Evolutionary conservation across 1,140 invertebrate species (phyloP).

Genomic region (Gonatopus flavifemur): DNA sequence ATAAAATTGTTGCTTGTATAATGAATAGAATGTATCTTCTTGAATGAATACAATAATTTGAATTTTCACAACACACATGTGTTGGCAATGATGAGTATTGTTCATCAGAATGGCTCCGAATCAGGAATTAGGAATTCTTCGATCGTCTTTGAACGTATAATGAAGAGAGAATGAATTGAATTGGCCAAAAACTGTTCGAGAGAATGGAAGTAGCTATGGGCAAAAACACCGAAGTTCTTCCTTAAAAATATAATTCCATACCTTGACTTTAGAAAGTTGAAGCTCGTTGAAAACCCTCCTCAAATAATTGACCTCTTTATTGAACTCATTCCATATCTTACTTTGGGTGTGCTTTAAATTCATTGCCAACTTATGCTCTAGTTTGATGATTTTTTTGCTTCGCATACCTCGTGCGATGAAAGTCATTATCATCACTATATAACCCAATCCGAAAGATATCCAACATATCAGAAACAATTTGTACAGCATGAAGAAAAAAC

Average conservation of each 20-base stretch:
- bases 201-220: no score
- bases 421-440: constrained; percentile 87
- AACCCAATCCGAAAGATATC: constrained; percentile 89
- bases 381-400: constrained; percentile 71
- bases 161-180: no score
- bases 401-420: constrained; percentile 77
- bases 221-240: not conserved
- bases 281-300: constrained; percentile 76
- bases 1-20: no score
- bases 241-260: constrained; percentile 40
- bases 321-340: constrained; percentile 76
- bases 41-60: no score
- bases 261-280: constrained; percentile 76
- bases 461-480: constrained; percentile 76
- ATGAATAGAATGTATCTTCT: no score
- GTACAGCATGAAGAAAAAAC: constrained; percentile 67
- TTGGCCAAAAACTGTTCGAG: no score
- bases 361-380: constrained; percentile 75
- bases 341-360: constrained; percentile 76
- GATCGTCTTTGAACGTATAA: no score
- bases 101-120: no score
- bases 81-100: no score
- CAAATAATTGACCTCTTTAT: constrained; percentile 73
- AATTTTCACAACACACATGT: no score
- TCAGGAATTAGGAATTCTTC: no score